phyloP scores from a whole-genome alignment of 2,797 vertebrate species.

The Pangasius sanitwongsei region DNA sequence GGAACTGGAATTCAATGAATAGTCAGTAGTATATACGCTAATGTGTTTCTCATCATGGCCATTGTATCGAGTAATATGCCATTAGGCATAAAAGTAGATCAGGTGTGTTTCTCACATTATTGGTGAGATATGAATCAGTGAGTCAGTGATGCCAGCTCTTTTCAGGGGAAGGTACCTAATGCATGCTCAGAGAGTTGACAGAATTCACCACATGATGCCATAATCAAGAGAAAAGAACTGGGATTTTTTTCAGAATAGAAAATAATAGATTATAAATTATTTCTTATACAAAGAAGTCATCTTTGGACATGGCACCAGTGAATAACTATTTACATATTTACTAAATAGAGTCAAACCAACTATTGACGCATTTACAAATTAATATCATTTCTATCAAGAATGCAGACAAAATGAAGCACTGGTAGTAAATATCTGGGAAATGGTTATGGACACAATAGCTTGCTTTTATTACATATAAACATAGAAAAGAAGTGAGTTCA shows the following conservation, averaged over 20 bases:
- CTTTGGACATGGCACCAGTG: not conserved
- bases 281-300: not conserved
- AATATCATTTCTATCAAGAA: not conserved
- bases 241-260: no score
- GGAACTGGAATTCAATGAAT: not conserved
- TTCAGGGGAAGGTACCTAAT: not conserved
- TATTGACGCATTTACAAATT: not conserved
- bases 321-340: not conserved
- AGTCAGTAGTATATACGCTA: not conserved
- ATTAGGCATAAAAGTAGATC: not conserved
- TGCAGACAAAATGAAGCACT: not conserved
- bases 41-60: not conserved
- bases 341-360: not conserved
- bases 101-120: not conserved
- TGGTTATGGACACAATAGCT: not conserved
- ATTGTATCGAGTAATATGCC: not conserved
- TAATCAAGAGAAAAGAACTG: no score
- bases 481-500: not conserved
- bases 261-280: no score
- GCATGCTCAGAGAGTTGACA: not conserved
- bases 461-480: not conserved
- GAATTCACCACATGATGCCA: no score
- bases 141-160: not conserved
- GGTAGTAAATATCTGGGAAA: not conserved
- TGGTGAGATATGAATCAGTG: not conserved